A percentile compares a stretch with the other conserved stretches of the same genome.
phyloP scores from a whole-genome alignment of 2,888 invertebrate species.

The Gymnosoma rotundatum region DNA sequence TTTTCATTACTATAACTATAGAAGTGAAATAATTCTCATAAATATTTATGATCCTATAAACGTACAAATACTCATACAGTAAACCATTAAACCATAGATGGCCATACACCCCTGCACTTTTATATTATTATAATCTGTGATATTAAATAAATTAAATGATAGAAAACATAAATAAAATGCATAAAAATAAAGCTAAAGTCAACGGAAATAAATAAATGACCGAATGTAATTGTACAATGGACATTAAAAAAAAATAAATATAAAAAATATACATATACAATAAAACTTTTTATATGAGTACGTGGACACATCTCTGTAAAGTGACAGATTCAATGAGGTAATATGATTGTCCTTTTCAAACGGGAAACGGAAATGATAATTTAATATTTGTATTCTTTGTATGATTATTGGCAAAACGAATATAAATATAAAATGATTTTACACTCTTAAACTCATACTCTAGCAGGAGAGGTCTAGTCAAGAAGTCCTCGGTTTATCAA shows the following conservation, averaged over 20 bases:
- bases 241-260: conserved; percentile 26
- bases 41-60: conserved; percentile 52
- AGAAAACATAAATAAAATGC: conserved; percentile 27
- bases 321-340: conserved; percentile 5
- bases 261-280: background rate
- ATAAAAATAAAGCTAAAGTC: conserved; percentile 55
- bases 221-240: conserved; percentile 59
- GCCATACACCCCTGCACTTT: conserved; percentile 1
- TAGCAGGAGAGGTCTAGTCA: too few species aligned
- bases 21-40: conserved; percentile 34
- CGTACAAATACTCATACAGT: too few species aligned
- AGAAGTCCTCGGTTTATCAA: too few species aligned
- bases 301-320: background rate
- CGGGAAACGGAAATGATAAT: conserved; percentile 69
- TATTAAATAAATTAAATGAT: conserved; percentile 56
- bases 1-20: background rate
- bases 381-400: conserved; percentile 65
- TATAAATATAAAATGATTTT: background rate
- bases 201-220: conserved; percentile 64
- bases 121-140: conserved; percentile 59
- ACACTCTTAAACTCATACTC: background rate
- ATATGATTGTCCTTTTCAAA: conserved; percentile 54
- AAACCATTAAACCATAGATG: too few species aligned
- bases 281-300: background rate
- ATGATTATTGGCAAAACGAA: conserved; percentile 38